Evolutionary conservation across 92 coral and sea anemone genomes (phyloP), one percentile per base, ranked within the genome.

Genomic region (Porites divaricata): DNA sequence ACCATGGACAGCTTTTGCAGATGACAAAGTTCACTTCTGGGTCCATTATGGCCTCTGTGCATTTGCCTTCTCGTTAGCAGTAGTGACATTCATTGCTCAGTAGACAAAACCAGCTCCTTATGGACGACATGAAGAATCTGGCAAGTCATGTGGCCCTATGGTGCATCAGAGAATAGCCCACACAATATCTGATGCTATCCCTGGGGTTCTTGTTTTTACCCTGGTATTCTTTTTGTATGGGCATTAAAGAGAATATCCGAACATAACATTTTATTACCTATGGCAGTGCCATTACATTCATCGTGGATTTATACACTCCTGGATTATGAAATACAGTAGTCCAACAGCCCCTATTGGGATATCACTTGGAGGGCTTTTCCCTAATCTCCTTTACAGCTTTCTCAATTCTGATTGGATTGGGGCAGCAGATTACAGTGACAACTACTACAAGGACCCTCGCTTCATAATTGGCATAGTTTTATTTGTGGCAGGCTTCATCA

Each of bases 221-320:
- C 80, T 86, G 1, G 93, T 90, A 14, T 90, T 90, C 63, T 86
- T 90, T 26, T 81, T 90, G 6, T 90, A 90, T 81, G 93, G 90
- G 13, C 63, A 9, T 26, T 85, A 86, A 21, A 86, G 77, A 70
- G 88, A 68, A 11, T 90, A 81, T 41, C 26, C 75, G 1, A 90
- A 90, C 69, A 76, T 90, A 53, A 72, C 26, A 35, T 86, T 90
- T 63, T 82, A 65, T 11, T 71, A 70, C 61, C 59, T 90, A 10
- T 90, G 93, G 93, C 86, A 86, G 35, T 90, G 93, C 64, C 93
- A 90, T 79, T 90, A 86, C 51, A n/a, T 86, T 65, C 93, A 90
- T 58, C 93, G 93, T 59, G 93, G 93, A 14, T 26, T 90, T 53
- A 86, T 90, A 16, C 90, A 90, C 70, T 90, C 93, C 2, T 90